Percentiles rank a stretch among this genome's conserved stretches.
phyloP scores from a whole-genome alignment of 2,797 vertebrate genomes.

The Hozukius guyotensis region DNA sequence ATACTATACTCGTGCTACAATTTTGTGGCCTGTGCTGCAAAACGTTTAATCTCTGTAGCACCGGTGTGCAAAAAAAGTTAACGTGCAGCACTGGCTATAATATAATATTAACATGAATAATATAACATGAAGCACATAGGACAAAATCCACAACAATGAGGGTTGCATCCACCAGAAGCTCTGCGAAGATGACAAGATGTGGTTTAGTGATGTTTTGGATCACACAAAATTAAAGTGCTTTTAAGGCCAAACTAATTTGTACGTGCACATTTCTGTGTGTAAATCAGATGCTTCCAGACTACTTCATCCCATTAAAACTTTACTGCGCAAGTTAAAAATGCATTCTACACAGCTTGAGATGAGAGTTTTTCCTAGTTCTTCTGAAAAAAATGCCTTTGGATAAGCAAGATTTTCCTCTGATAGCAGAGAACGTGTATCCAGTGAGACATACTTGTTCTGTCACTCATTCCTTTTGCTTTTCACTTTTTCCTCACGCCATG shows the following conservation, averaged over 20 bases:
- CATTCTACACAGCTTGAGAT: background rate
- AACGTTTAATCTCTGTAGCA: no score
- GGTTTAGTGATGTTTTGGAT: slow-evolving; percentile 14
- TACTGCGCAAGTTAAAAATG: slow-evolving; percentile 25
- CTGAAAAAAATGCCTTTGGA: background rate
- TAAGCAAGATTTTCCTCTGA: background rate
- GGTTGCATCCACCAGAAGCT: background rate
- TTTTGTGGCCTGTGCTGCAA: no score
- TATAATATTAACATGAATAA: no score
- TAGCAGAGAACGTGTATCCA: background rate
- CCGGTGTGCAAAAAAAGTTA: no score
- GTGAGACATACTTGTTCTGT: slow-evolving; percentile 12
- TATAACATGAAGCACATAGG: no score
- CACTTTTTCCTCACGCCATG: background rate
- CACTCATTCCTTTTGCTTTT: slow-evolving; percentile 1
- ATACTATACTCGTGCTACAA: no score
- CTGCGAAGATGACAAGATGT: background rate
- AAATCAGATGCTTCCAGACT: slow-evolving; percentile 11
- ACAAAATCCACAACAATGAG: background rate
- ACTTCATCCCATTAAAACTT: slow-evolving; percentile 29
- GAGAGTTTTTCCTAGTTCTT: background rate
- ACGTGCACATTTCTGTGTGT: slow-evolving; percentile 3
- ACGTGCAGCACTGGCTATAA: no score
- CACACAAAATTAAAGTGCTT: background rate
- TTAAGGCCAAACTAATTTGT: slow-evolving; percentile 16